Conservation (phyloP, 2,888 invertebrate species). For the Dryadula phaetusa region DNA sequence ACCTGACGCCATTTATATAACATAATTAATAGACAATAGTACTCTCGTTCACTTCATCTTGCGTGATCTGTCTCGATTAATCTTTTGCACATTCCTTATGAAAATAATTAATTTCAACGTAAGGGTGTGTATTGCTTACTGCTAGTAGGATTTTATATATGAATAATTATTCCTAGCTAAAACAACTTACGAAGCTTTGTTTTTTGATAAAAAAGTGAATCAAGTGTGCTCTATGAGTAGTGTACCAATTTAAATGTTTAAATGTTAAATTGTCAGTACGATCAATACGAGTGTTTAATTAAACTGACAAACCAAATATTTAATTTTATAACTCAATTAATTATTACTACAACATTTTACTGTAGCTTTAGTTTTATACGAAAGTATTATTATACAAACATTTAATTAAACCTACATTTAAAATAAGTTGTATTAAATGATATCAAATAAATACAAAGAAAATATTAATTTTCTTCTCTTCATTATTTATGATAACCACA, state of each 20-base stretch:
- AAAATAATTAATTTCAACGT: constrained; percentile 29
- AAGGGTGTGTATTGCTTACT: constrained; percentile 3
- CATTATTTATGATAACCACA: constrained; percentile 31
- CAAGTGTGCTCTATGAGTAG: no score
- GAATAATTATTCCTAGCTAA: no score
- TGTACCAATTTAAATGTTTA: no score
- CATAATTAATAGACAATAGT: constrained; percentile 35
- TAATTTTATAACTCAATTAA: no score
- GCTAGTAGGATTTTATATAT: neutral
- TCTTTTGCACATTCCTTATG: constrained; percentile 32
- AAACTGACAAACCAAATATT: no score
- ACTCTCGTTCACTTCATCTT: constrained; percentile 29
- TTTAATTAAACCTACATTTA: no score
- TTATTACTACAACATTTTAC: no score
- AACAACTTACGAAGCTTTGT: neutral
- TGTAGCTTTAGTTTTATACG: no score
- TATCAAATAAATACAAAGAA: neutral
- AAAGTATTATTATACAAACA: no score
- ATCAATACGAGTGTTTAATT: no score
- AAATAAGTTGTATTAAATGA: neutral
- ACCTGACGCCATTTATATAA: constrained; percentile 15
- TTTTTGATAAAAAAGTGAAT: no score
- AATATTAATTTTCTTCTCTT: constrained; percentile 12
- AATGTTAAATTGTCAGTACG: neutral
- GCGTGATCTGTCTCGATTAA: constrained; percentile 40